Evolutionary conservation across 2,113 vertebrate species (phyloP), one percentile per base, ranked within the genome.

Genomic region (Mobula birostris): DNA sequence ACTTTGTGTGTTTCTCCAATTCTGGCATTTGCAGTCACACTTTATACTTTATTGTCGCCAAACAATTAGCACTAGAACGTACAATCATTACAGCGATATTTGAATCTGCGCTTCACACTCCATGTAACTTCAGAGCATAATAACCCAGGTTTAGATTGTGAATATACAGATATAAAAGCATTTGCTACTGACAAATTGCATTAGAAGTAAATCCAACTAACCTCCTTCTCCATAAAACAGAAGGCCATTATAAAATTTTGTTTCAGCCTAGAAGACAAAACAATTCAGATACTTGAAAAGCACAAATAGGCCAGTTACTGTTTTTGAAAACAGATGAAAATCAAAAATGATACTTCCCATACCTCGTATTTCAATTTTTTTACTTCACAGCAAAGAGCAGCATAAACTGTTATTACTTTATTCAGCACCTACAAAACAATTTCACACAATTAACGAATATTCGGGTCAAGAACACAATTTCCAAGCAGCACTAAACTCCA

Each of bases 291-390:
- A 29, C 17, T 80, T 79, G 70, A 17, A 78, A 80, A 80, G 82
- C n/a, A 94, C 48, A 79, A 29, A 63, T 72, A 48, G n/a, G 68
- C 4, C 92, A 74, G 36, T 66, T 58, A 72, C 40, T 68, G 91
- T 85, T 40, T 40, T 58, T 21, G n/a, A 94, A 15, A 79, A 15
- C 7, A 77, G 40, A 27, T 2, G 15, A 68, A 68, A 2, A 15
- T 11, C 68, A 70, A 0, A 76, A 94, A 93, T 58, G 66, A 32
- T 94, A n/a, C 87, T 27, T 94, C 21, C 12, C 56, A 97, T 97
- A 99, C 99, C 98, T 99, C 99, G 96, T 98, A 98, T 95, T 99
- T 99, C 94, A 99, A 97, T 94, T 99, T 99, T 96, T 99, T 99
- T 95, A 99, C 98, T 96, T 99, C 99, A 97, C 98, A 98, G 94